Base-by-base conservation (phyloP, 2,797 vertebrate species). In the Ptychobarbus kaznakovi region DNA sequence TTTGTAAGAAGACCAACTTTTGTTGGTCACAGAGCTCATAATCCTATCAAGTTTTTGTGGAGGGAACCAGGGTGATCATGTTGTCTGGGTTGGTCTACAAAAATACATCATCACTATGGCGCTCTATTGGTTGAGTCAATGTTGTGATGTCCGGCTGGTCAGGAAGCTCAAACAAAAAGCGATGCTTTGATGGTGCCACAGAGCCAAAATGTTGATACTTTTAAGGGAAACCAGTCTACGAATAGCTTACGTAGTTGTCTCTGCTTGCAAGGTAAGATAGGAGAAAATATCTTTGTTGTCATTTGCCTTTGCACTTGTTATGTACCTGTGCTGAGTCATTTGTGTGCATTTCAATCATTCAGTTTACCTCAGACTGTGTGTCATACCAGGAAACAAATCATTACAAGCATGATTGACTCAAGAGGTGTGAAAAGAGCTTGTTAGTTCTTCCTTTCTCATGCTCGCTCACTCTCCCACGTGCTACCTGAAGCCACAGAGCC, bases 401-500 rank as follows among this genome's bases (percentile, higher is more conserved):
- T 58, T 79, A 51, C 40, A 81, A 28, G 56, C 28, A 56, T 38
- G 68, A 77, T 80, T 82, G 80, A 82, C 68, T 82, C 78, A 80
- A 74, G 61, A 80, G 16, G 66, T 72, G 84, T 65, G 42, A 81
- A 58, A 79, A 66, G 40, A 69, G 69, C 87, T 81, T 91, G 70
- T 89, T 51, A 83, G 77, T 80, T 87, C 78, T 83, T 46, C 46
- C 82, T 75, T 56, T 76, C 56, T 42, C 8, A 53, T 20, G 81
- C 86, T 82, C 86, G 75, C 87, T 79, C 56, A 44, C 53, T 61
- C 72, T 79, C 66, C 81, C 42, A 70, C 56, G 42, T 83, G 80
- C 69, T 88, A 90, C 87, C 88, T 90, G 86, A 74, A 88, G 80
- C 89, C 92, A 78, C 84, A 74, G 84, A 87, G 82, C 65, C 82